phyloP scores from a whole-genome alignment of 2,797 vertebrate species.

The Cossypha niveicapilla region DNA sequence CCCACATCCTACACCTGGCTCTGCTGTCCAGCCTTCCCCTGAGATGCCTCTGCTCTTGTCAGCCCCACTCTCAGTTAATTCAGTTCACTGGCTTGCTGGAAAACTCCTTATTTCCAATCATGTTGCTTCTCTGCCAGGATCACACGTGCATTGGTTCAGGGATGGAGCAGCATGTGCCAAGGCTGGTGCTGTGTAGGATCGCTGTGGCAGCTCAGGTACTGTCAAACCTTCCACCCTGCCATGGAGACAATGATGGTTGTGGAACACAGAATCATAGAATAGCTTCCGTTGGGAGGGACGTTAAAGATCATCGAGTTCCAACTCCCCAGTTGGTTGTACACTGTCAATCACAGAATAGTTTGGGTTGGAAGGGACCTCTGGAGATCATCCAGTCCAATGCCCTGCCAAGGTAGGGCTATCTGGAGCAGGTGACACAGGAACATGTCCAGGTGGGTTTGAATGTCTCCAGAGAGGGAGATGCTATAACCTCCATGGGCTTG shows the following conservation, averaged over 20 bases:
- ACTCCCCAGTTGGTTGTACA: rapidly evolving
- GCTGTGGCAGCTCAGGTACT: background rate
- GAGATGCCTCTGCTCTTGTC: background rate
- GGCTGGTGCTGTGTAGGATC: background rate
- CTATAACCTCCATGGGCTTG: rapidly evolving
- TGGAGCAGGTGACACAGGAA: background rate
- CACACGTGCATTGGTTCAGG: rapidly evolving
- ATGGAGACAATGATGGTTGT: background rate
- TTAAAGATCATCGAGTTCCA: background rate
- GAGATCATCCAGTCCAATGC: background rate
- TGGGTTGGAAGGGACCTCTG: background rate
- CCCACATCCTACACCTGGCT: background rate
- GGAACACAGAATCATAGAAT: background rate
- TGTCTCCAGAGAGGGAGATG: background rate
- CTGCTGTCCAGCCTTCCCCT: background rate
- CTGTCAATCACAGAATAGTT: background rate
- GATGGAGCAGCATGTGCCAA: background rate
- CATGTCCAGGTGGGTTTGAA: background rate
- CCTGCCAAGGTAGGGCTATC: background rate
- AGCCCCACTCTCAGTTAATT: background rate
- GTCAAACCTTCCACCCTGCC: background rate
- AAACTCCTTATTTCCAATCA: background rate
- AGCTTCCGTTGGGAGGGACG: background rate
- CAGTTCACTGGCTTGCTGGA: background rate
- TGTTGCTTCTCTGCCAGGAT: background rate